Conservation (phyloP, 1,140 invertebrate species). For the Pseudobourletiella spinata region DNA sequence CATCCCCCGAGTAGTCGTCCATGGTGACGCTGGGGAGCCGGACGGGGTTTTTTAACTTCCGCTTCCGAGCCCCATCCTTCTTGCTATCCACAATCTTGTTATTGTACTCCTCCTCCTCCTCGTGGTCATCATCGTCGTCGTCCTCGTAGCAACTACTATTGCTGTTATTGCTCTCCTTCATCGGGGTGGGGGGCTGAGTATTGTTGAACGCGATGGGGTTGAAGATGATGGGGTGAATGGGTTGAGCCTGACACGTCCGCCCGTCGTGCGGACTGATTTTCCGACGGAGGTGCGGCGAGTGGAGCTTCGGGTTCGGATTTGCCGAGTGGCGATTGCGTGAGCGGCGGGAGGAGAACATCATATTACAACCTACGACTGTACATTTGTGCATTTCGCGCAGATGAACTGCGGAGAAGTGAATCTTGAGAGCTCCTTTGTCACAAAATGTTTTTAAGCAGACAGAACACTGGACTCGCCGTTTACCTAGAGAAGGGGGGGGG, state of each 20-base stretch:
- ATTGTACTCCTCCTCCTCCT: slow-evolving; percentile 1
- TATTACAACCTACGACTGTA: slow-evolving; percentile 95
- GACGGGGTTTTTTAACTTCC: slow-evolving; percentile 31
- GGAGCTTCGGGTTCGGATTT: slow-evolving; percentile 96
- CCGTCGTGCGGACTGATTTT: slow-evolving; percentile 91
- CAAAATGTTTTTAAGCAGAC: slow-evolving; percentile 98
- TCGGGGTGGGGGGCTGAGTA: not conserved
- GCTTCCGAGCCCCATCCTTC: slow-evolving; percentile 29
- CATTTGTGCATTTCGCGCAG: slow-evolving; percentile 99
- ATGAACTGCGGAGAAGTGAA: slow-evolving; percentile 98
- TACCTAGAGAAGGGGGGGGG: slow-evolving; percentile 74
- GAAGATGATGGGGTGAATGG: not conserved
- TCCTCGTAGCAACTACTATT: slow-evolving; percentile 9
- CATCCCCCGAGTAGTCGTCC: slow-evolving; percentile 33
- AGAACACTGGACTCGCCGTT: slow-evolving; percentile 95
- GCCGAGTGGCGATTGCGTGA: slow-evolving; percentile 94
- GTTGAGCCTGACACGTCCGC: slow-evolving; percentile 47
- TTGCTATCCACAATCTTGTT: slow-evolving; percentile 6
- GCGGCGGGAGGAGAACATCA: slow-evolving; percentile 91
- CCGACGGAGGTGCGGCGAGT: slow-evolving; percentile 82
- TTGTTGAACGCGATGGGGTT: slow-evolving; percentile 6
- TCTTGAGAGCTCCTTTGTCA: slow-evolving; percentile 98
- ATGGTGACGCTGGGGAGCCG: slow-evolving; percentile 23
- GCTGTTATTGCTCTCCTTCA: slow-evolving; percentile 4
- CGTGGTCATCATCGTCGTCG: not conserved